Evolutionary conservation across 2,888 invertebrate genomes (phyloP), one percentile per base, ranked within the genome.

Genomic region (Microchrysa polita): DNA sequence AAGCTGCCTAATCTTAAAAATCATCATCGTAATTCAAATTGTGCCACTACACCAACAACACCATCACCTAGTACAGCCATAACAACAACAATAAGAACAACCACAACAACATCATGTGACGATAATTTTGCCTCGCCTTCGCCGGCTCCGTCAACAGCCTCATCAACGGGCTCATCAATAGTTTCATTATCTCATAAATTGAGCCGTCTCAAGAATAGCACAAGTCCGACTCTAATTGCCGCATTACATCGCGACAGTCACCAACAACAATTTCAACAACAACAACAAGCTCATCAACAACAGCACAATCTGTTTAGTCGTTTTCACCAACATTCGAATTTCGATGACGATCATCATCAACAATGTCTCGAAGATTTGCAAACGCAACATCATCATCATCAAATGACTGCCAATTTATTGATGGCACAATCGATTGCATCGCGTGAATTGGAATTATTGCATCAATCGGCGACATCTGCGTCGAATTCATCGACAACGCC

Each of bases 341-440:
- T 73, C 44, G 67, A 73, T 20, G 59, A 74, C 5, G 75, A 61
- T 12, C 69, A 74, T 40, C 67, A 73, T 27, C 79, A 82, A 76
- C 82, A 82, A 67, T 82, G 82, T 78, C 80, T 82, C 5, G 81
- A 82, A 42, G 82, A 83, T 52, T 81, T 81, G 53, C 82, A 81
- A 81, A 80, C 79, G 74, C 85, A 85, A 78, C 82, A 81, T 81
- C 80, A 79, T 73, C 85, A 85, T 78, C 84, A 83, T 76, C 81
- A 82, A 72, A 81, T 82, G 80, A 82, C 82, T 77, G 82, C 83
- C 73, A 86, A 87, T 80, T 81, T 85, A 52, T 84, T 86, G 65
- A 84, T 86, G 80, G 82, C 83, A 5, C 80, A 82, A 74, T 83
- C 83, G 69, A 82, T 84, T 75, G 83, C 83, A 7, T 79, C 82